phyloP scores from a whole-genome alignment of 1,140 invertebrate species.

The Hycleus phaleratus region DNA sequence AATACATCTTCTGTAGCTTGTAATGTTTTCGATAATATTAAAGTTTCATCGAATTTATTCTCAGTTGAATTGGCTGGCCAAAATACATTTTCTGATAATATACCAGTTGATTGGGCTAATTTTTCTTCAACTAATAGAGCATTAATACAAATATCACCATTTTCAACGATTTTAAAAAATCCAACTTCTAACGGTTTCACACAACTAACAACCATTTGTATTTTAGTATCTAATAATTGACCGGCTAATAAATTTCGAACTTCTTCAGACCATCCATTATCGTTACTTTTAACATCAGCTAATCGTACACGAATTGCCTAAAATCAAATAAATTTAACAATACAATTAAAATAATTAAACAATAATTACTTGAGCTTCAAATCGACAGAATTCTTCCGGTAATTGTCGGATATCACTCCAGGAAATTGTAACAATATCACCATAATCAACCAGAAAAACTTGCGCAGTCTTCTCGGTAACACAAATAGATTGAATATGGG shows the following conservation, averaged over 20 bases:
- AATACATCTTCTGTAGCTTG: not conserved
- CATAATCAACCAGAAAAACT: constrained; percentile 27
- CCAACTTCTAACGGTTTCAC: constrained; percentile 18
- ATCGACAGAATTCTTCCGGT: constrained; percentile 16
- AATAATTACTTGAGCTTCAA: constrained; percentile 21
- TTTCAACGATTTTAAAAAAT: constrained; percentile 13
- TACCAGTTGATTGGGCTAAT: constrained; percentile 20
- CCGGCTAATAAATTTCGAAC: constrained; percentile 13
- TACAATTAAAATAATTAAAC: not conserved
- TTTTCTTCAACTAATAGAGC: constrained; percentile 22
- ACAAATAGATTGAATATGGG: constrained; percentile 18
- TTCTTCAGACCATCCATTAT: constrained; percentile 12
- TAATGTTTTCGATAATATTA: constrained; percentile 1
- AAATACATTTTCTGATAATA: constrained; percentile 20
- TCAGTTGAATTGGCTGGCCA: constrained; percentile 20
- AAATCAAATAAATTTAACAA: constrained; percentile 3
- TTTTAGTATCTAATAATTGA: not conserved
- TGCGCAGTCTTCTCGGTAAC: constrained; percentile 13
- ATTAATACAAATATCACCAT: constrained; percentile 26
- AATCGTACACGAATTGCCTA: constrained; percentile 23
- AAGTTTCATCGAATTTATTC: constrained; percentile 3
- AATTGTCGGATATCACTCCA: constrained; percentile 12
- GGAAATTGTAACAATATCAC: constrained; percentile 14
- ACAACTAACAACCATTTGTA: constrained; percentile 19
- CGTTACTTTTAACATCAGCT: constrained; percentile 15